Percentiles rank a stretch among this genome's conserved stretches.
phyloP scores from a whole-genome alignment of 2,888 invertebrate genomes.

The Synergus gifuensis region DNA sequence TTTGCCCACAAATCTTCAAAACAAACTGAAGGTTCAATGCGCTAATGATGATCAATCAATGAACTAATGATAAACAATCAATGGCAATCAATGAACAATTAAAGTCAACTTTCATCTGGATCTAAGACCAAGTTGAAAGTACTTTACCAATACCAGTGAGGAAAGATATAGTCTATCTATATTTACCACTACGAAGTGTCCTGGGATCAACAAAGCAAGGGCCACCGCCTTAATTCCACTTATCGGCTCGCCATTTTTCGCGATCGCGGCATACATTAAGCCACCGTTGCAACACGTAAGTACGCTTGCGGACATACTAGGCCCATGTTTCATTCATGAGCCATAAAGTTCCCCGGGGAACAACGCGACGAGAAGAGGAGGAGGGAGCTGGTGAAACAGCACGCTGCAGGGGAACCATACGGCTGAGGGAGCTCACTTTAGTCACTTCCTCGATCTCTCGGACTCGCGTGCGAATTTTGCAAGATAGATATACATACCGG shows the following conservation, averaged over 20 bases:
- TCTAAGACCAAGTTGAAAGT: too few relatives aligned
- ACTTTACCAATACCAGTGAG: too few relatives aligned
- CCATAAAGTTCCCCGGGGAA: constrained; percentile 53
- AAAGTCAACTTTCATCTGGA: too few relatives aligned
- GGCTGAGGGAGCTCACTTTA: constrained; percentile 38
- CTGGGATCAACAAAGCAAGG: constrained; percentile 19
- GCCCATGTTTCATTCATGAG: constrained; percentile 76
- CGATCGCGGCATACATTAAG: constrained; percentile 67
- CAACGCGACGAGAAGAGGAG: constrained; percentile 21
- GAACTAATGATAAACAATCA: too few relatives aligned
- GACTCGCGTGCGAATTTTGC: constrained; percentile 49
- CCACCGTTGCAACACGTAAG: constrained; percentile 66
- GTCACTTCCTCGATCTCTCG: constrained; percentile 48
- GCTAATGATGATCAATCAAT: too few relatives aligned
- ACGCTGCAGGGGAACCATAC: constrained; percentile 37
- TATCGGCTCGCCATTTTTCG: constrained; percentile 67
- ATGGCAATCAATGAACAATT: too few relatives aligned
- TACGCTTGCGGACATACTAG: constrained; percentile 64
- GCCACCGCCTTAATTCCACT: constrained; percentile 61
- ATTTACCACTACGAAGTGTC: neutral
- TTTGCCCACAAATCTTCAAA: neutral
- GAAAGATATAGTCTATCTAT: neutral
- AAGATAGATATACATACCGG: constrained; percentile 44
- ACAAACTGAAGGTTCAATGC: neutral
- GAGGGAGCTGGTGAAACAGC: constrained; percentile 36